phyloP scores from a whole-genome alignment of 2,888 invertebrate species.

The Agrochola lychnidis region DNA sequence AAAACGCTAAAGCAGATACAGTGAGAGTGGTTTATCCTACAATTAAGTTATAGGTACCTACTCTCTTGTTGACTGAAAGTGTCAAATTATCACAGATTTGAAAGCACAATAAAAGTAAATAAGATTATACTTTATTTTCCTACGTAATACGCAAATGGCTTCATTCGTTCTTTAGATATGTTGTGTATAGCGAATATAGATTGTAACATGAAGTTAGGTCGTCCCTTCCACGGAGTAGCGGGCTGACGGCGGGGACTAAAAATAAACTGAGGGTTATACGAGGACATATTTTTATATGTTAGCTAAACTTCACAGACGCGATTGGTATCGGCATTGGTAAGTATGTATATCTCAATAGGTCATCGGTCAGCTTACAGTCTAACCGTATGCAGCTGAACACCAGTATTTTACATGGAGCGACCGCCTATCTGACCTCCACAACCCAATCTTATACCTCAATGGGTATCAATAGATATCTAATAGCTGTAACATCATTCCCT shows the following conservation, averaged over 20 bases:
- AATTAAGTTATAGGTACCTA: neutral
- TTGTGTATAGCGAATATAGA: conserved; percentile 84
- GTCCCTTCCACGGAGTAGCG: conserved; percentile 62
- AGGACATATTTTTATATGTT: neutral
- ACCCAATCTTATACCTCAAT: neutral
- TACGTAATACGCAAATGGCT: conserved; percentile 63
- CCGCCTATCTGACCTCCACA: neutral
- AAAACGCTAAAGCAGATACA: neutral
- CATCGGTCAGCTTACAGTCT: neutral
- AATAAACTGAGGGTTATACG: conserved; percentile 52
- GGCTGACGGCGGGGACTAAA: conserved; percentile 63
- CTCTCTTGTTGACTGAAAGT: neutral
- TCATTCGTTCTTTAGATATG: conserved; percentile 74
- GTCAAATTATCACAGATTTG: conserved; percentile 37
- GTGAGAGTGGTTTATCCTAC: neutral
- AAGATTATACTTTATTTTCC: conserved; percentile 45
- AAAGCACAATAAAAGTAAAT: neutral
- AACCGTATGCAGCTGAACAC: neutral
- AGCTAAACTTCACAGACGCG: neutral
- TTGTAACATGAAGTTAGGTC: conserved; percentile 71
- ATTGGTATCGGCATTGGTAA: neutral
- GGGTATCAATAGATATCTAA: neutral
- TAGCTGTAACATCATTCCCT: too few species aligned
- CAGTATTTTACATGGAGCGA: neutral
- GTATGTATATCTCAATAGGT: neutral